Evolutionary conservation across 2,113 vertebrate genomes (phyloP).

Genomic region (Zosterops borbonicus): DNA sequence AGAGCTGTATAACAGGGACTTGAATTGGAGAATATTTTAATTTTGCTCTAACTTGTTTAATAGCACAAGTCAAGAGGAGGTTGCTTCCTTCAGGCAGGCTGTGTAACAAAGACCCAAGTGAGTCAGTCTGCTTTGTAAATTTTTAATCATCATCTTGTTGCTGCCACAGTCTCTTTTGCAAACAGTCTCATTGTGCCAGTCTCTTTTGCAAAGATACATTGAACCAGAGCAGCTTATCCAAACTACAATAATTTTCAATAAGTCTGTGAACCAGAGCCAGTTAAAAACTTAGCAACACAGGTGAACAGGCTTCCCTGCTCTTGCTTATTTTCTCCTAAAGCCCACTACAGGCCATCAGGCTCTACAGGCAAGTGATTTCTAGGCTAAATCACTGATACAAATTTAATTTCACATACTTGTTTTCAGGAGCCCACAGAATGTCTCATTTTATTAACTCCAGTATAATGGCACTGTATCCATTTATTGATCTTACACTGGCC

Average conservation of each 20-base stretch:
- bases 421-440: not conserved
- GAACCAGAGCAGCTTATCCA: not conserved
- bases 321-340: not conserved
- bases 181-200: not conserved
- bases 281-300: not conserved
- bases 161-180: not conserved
- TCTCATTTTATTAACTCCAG: not conserved
- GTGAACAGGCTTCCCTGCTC: not conserved
- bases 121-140: not conserved
- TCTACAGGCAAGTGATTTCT: not conserved
- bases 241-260: not conserved
- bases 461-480: not conserved
- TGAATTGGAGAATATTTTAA: not conserved
- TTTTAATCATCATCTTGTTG: not conserved
- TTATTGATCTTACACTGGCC: not conserved
- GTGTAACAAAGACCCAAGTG: not conserved
- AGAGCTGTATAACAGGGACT: not conserved
- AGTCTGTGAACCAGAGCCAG: not conserved
- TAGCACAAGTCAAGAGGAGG: not conserved
- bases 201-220: not conserved
- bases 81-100: not conserved
- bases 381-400: not conserved
- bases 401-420: not conserved
- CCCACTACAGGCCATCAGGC: not conserved
- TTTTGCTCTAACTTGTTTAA: not conserved